phyloP scores from a whole-genome alignment of 1,140 invertebrate genomes.

The Lethrus apterus region DNA sequence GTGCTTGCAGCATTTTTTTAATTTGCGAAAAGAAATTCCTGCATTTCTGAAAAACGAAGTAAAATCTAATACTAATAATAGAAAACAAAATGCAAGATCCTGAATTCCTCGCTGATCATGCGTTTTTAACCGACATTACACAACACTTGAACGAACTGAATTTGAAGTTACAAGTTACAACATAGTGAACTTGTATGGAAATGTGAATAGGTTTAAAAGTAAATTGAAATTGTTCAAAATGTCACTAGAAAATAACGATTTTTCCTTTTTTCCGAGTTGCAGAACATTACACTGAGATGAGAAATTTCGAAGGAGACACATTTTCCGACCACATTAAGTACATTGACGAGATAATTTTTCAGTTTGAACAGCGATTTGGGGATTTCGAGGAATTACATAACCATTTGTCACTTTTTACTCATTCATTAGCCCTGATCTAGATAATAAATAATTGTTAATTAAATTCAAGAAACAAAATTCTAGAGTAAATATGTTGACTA shows the following conservation, averaged over 20 bases:
- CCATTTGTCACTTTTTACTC: constrained; percentile 12
- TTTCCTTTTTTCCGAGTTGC: constrained; percentile 9
- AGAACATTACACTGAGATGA: constrained; percentile 11
- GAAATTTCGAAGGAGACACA: constrained; percentile 7
- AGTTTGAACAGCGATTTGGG: constrained; percentile 11
- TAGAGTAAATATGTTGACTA: too few species aligned
- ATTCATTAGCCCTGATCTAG: too few species aligned
- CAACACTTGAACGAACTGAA: constrained; percentile 12
- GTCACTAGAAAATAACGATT: constrained; percentile 7
- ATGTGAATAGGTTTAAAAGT: constrained; percentile 10
- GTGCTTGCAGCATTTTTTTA: constrained; percentile 10
- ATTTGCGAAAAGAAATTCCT: constrained; percentile 17
- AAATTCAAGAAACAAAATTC: too few species aligned
- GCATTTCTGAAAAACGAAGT: constrained; percentile 13
- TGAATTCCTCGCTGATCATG: constrained; percentile 5
- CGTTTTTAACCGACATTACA: constrained; percentile 8
- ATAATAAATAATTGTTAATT: too few species aligned
- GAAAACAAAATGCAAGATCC: constrained; percentile 5
- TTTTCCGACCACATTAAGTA: constrained; percentile 7
- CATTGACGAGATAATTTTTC: not conserved
- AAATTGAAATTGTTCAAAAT: constrained; percentile 17
- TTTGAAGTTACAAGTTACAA: constrained; percentile 11
- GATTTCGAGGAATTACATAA: constrained; percentile 6
- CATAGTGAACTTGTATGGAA: constrained; percentile 7
- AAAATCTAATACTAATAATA: constrained; percentile 11